Evolutionary conservation across 2,113 vertebrate species (phyloP).

Genomic region (Rhinolophus ferrumequinum): DNA sequence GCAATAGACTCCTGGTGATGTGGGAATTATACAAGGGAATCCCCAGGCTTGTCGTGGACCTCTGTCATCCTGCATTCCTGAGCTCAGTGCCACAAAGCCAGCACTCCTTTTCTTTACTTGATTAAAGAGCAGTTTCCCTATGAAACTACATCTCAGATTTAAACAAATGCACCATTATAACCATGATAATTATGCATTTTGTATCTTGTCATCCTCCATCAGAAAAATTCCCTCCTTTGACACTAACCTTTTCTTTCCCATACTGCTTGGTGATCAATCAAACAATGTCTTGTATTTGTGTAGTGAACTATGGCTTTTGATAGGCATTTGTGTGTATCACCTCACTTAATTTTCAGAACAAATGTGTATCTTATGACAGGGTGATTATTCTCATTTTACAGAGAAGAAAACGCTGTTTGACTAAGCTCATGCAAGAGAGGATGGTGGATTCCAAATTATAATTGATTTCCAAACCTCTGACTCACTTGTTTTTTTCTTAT

Average conservation of each 20-base stretch:
- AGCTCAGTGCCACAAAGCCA: neutral
- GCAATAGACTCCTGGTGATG: neutral
- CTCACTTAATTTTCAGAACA: neutral
- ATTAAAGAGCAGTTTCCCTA: neutral
- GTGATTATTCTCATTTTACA: neutral
- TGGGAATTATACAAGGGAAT: neutral
- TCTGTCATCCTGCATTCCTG: neutral
- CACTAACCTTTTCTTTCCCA: neutral
- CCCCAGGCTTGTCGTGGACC: neutral
- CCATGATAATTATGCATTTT: neutral
- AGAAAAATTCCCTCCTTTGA: neutral
- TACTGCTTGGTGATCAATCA: neutral
- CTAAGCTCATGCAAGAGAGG: neutral
- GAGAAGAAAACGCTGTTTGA: neutral
- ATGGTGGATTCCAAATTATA: neutral
- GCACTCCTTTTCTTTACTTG: neutral
- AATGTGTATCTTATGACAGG: neutral
- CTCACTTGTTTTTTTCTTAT: neutral
- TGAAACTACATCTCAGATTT: neutral
- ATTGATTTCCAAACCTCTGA: neutral
- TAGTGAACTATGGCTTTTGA: neutral
- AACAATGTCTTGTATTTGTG: neutral
- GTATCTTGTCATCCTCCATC: neutral
- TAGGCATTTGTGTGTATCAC: neutral
- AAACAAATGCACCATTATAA: neutral